Percentiles rank a stretch among this genome's conserved stretches.
Evolutionary conservation across 2,888 invertebrate genomes (phyloP).

Genomic region (Syritta pipiens): DNA sequence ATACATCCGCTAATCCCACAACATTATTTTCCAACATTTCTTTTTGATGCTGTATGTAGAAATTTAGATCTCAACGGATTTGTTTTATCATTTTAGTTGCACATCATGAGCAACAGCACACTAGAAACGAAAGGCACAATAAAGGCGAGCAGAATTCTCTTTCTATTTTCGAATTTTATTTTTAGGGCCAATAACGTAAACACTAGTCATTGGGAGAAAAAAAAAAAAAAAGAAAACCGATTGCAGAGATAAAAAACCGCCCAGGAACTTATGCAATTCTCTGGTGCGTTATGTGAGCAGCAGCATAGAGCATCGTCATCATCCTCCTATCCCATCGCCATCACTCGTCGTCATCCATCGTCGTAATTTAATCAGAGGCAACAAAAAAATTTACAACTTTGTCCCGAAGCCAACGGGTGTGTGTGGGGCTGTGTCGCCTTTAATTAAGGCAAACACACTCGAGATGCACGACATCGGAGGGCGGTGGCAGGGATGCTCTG

Average conservation of each 20-base stretch:
- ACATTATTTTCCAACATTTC: background rate
- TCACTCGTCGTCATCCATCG: slow-evolving; percentile 5
- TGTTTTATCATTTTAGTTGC: background rate
- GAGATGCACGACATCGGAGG: background rate
- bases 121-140: slow-evolving; percentile 2
- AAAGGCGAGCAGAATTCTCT: slow-evolving; percentile 27
- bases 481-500: background rate
- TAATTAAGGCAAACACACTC: slow-evolving; percentile 47
- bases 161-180: slow-evolving; percentile 55
- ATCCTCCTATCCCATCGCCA: slow-evolving; percentile 14
- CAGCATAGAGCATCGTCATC: slow-evolving; percentile 3
- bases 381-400: slow-evolving; percentile 53
- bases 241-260: slow-evolving; percentile 25
- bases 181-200: slow-evolving; percentile 49
- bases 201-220: slow-evolving; percentile 23
- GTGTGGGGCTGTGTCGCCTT: slow-evolving; percentile 30
- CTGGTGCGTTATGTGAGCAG: background rate
- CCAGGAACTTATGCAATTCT: slow-evolving; percentile 64
- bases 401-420: slow-evolving; percentile 23
- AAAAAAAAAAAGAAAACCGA: slow-evolving; percentile 7
- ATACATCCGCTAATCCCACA: too few species aligned
- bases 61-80: background rate
- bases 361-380: slow-evolving; percentile 54
- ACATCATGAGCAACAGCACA: background rate
- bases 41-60: background rate